phyloP scores from a whole-genome alignment of 2,797 vertebrate genomes.

The Gambelia wislizenii region DNA sequence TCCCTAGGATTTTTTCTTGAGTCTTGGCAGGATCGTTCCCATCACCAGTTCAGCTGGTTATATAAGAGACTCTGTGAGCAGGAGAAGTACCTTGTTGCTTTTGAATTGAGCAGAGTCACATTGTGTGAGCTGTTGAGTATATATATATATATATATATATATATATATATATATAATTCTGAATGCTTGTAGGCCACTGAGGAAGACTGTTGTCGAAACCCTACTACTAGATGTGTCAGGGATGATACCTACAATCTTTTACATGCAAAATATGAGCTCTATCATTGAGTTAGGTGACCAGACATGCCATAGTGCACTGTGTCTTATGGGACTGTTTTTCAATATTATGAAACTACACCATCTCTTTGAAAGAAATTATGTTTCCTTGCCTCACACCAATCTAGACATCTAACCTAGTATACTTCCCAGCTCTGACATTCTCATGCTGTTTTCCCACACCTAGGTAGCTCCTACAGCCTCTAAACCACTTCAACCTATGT shows the following conservation, averaged over 20 bases:
- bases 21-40: too few relatives aligned
- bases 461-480: neutral
- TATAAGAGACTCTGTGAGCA: too few relatives aligned
- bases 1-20: too few relatives aligned
- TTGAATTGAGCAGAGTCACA: too few relatives aligned
- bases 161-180: too few relatives aligned
- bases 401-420: neutral
- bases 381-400: neutral
- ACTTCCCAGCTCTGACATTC: neutral
- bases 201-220: too few relatives aligned
- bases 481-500: neutral
- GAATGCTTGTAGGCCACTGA: too few relatives aligned
- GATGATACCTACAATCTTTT: neutral
- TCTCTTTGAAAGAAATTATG: neutral
- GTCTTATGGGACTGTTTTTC: neutral
- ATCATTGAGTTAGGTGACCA: neutral
- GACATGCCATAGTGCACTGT: neutral
- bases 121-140: too few relatives aligned
- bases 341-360: neutral
- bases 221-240: neutral
- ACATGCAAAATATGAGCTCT: neutral
- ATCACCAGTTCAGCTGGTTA: too few relatives aligned
- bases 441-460: neutral
- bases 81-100: too few relatives aligned
- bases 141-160: too few relatives aligned